These are phyloP conservation scores for Anoplophora glabripennis DNA, from an alignment of 1,140 invertebrate genomes.

Conservation along the genomic window DNA sequence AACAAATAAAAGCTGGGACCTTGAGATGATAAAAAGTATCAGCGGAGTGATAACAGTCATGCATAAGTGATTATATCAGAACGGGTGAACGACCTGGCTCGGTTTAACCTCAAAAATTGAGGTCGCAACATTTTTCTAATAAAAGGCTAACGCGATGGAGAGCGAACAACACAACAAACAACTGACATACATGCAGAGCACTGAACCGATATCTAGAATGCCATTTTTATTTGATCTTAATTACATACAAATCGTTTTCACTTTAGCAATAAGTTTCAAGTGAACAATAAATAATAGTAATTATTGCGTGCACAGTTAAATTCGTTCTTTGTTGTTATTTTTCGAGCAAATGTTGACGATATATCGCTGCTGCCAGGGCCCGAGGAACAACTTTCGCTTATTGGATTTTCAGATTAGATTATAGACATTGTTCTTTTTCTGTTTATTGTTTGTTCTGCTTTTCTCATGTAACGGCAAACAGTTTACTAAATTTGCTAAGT, in stretches of 20 bases:
- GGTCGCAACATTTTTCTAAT: conserved; percentile 39
- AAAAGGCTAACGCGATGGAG: conserved; percentile 31
- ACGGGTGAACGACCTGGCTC: conserved; percentile 37
- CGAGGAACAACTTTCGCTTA: too few relatives aligned
- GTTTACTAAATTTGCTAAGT: too few relatives aligned
- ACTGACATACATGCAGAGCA: conserved; percentile 43
- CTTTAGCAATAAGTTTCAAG: neutral
- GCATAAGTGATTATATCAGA: conserved; percentile 20
- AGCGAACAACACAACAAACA: conserved; percentile 32
- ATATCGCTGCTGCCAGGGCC: too few relatives aligned
- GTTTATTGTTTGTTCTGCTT: too few relatives aligned
- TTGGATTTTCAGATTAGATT: too few relatives aligned
- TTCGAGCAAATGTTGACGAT: neutral
- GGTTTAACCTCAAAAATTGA: conserved; percentile 47
- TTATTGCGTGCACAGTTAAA: neutral
- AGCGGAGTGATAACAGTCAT: conserved; percentile 15
- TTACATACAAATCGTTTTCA: conserved; percentile 18
- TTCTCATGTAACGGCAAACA: too few relatives aligned
- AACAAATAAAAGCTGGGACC: conserved; percentile 18
- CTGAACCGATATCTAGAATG: conserved; percentile 35
- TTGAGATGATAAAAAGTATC: conserved; percentile 28
- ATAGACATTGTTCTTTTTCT: too few relatives aligned
- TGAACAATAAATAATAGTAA: too few relatives aligned
- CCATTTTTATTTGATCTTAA: conserved; percentile 21
- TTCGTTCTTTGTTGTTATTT: neutral